Evolutionary conservation across 2,888 invertebrate species (phyloP).

Genomic region (Diploptera punctata): DNA sequence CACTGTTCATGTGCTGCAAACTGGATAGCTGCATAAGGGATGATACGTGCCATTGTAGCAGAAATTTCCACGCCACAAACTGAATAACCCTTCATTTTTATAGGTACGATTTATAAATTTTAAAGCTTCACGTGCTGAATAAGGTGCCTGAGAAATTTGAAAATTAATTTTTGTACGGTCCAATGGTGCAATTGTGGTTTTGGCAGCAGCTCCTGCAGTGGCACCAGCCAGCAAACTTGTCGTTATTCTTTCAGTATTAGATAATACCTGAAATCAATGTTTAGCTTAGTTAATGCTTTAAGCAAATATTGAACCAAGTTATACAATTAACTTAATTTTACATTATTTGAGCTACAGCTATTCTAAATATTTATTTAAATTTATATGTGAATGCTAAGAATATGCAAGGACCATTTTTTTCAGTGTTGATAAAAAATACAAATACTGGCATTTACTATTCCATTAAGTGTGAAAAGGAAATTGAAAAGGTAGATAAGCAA

Average conservation of each 20-base stretch:
- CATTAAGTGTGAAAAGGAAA: too few species aligned
- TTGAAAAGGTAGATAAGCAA: too few species aligned
- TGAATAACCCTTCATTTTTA: constrained; percentile 77
- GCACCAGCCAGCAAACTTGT: constrained; percentile 93
- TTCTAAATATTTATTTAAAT: too few species aligned
- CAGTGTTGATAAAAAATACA: too few species aligned
- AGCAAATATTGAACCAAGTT: too few species aligned
- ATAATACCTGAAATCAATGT: constrained; percentile 47
- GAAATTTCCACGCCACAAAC: constrained; percentile 98
- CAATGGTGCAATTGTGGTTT: constrained; percentile 95
- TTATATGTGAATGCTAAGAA: too few species aligned
- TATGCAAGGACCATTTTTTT: too few species aligned
- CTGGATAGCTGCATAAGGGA: constrained; percentile 98
- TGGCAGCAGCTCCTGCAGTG: constrained; percentile 92
- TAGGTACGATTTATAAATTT: constrained; percentile 72
- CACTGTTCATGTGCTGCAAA: constrained; percentile 98
- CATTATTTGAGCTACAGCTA: too few species aligned
- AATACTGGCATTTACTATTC: too few species aligned
- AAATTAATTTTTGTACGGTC: constrained; percentile 99
- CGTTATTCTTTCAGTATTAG: constrained; percentile 67
- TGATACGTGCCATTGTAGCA: constrained; percentile 96
- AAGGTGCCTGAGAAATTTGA: constrained; percentile 75
- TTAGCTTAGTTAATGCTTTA: too few species aligned
- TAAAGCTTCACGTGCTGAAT: constrained; percentile 74
- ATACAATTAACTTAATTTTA: too few species aligned